phyloP scores from a whole-genome alignment of 2,888 invertebrate species.

The Agrotis ipsilon region DNA sequence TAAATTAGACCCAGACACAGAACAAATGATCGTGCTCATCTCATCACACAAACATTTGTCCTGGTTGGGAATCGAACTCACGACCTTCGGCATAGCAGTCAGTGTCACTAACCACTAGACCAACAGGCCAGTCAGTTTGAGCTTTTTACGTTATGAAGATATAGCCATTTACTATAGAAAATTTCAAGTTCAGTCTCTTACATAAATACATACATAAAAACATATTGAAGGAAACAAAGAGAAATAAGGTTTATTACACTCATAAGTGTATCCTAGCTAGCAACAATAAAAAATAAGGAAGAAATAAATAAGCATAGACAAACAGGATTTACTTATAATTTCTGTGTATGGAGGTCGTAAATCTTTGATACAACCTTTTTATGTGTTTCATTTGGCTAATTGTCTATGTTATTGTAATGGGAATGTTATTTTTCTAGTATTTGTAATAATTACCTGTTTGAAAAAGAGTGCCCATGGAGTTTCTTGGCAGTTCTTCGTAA shows the following conservation, averaged over 20 bases:
- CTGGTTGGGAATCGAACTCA: too few species aligned
- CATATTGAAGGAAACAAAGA: constrained; percentile 44
- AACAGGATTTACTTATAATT: constrained; percentile 46
- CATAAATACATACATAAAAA: constrained; percentile 33
- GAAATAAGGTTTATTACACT: constrained; percentile 62
- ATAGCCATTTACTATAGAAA: not conserved
- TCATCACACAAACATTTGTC: too few species aligned
- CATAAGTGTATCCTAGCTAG: constrained; percentile 54
- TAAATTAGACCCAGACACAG: too few species aligned
- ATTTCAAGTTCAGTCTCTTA: constrained; percentile 28
- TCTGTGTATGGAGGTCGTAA: constrained; percentile 55
- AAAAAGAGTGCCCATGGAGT: too few species aligned
- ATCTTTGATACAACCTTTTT: constrained; percentile 59
- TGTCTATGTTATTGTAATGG: constrained; percentile 45
- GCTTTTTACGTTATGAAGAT: too few species aligned
- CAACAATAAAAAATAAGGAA: constrained; percentile 63
- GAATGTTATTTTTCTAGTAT: constrained; percentile 7
- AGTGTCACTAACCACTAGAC: too few species aligned
- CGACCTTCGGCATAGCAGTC: too few species aligned
- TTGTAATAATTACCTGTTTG: too few species aligned
- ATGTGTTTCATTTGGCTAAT: constrained; percentile 64
- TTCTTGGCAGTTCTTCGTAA: too few species aligned
- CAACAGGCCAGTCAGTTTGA: too few species aligned
- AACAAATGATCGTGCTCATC: too few species aligned
- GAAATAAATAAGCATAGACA: constrained; percentile 61